These are phyloP conservation scores for Philereme vetulata DNA, from an alignment of 2,888 invertebrate species.

Conservation along the genomic window DNA sequence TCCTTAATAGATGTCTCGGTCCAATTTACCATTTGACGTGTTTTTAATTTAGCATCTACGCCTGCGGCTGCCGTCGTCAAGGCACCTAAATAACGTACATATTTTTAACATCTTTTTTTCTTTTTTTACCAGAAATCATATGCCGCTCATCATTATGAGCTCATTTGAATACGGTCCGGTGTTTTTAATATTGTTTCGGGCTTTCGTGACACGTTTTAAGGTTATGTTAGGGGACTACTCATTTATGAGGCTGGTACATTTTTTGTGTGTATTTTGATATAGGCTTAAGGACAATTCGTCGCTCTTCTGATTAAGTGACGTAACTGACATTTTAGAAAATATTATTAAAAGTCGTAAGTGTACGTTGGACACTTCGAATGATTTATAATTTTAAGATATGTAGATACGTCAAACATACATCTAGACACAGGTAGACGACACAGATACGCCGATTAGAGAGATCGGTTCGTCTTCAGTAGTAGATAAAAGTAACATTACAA, in stretches of 20 bases:
- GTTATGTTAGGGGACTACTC: conserved; percentile 22
- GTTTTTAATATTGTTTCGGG: conserved; percentile 41
- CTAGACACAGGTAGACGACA: no score
- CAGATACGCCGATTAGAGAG: no score
- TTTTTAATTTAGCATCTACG: conserved; percentile 82
- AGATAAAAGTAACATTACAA: no score
- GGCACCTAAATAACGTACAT: conserved; percentile 72
- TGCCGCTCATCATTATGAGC: conserved; percentile 73
- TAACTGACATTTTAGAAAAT: no score
- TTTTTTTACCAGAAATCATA: conserved; percentile 68
- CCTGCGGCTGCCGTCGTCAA: conserved; percentile 77
- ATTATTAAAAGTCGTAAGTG: no score
- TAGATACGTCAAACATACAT: no score
- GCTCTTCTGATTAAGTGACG: no score
- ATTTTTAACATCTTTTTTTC: conserved; percentile 37
- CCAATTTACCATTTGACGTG: conserved; percentile 84
- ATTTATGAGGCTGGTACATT: background rate
- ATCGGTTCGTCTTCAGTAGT: no score
- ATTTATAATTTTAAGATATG: no score
- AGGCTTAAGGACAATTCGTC: no score
- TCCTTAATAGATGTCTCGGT: conserved; percentile 83
- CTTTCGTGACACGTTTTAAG: conserved; percentile 42
- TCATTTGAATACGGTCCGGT: conserved; percentile 65
- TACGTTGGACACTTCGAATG: no score
- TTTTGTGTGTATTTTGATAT: conserved; percentile 10